Percentiles rank a stretch among this genome's conserved stretches.
Evolutionary conservation across 2,113 vertebrate genomes (phyloP).

Genomic region (Lynx canadensis): DNA sequence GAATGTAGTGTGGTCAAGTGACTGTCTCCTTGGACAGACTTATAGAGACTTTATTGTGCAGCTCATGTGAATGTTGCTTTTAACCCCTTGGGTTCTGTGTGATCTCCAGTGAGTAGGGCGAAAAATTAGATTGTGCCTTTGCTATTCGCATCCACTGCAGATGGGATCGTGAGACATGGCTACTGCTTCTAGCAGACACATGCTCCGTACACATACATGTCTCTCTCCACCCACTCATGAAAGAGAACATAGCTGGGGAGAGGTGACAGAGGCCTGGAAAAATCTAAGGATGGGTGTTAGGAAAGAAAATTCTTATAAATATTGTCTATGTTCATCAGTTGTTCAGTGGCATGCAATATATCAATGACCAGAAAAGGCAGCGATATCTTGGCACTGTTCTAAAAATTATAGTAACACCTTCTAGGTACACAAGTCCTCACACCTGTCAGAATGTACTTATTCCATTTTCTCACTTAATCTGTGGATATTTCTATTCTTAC

Average conservation of each 20-base stretch:
- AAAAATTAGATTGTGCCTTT: background rate
- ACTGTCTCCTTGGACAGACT: background rate
- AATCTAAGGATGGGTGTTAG: background rate
- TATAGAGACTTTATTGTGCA: background rate
- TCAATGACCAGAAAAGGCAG: background rate
- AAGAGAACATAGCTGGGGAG: background rate
- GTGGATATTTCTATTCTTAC: background rate
- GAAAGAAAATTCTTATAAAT: background rate
- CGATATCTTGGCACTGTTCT: background rate
- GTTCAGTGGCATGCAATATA: background rate
- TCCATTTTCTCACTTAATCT: background rate
- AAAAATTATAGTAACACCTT: background rate
- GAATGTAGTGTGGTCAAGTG: background rate
- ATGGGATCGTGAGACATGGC: background rate
- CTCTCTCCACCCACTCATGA: background rate
- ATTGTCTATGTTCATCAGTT: background rate
- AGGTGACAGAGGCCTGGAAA: background rate
- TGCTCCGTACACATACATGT: background rate
- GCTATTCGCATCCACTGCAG: background rate
- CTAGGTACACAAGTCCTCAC: background rate
- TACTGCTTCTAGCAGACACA: background rate
- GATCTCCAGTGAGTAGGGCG: background rate
- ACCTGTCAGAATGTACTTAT: background rate
- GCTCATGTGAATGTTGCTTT: background rate
- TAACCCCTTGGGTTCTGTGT: constrained; percentile 2